Conservation (phyloP, 2,797 vertebrate species). For the Chaetodon trifasciatus region DNA sequence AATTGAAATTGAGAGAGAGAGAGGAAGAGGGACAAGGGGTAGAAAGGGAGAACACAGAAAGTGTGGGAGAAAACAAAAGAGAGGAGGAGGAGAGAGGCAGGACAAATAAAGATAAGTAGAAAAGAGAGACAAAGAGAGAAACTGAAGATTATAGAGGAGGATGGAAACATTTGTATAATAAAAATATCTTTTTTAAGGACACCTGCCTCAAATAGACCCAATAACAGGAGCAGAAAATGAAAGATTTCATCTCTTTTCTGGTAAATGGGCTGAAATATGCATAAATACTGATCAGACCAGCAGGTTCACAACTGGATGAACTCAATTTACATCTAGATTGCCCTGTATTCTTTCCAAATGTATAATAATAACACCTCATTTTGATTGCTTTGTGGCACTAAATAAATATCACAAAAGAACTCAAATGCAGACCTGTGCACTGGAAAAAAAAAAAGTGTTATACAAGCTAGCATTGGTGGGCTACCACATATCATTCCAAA, state of each 20-base stretch:
- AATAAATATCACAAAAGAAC: not conserved
- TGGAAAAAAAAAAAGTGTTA: not conserved
- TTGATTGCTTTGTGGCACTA: not conserved
- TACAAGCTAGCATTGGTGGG: constrained; percentile 20
- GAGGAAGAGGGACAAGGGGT: not conserved
- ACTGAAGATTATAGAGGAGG: not conserved
- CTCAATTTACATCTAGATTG: constrained; percentile 12
- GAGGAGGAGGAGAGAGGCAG: not conserved
- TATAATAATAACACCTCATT: not conserved
- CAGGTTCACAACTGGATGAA: not conserved
- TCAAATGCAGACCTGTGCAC: constrained; percentile 7
- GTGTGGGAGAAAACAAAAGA: not conserved
- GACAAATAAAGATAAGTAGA: no score
- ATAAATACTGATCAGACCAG: not conserved
- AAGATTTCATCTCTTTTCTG: not conserved
- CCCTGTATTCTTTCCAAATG: not conserved
- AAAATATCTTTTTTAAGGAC: no score
- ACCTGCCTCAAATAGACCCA: not conserved
- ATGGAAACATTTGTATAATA: not conserved
- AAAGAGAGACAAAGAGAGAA: not conserved
- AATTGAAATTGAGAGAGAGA: not conserved
- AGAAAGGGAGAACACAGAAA: not conserved
- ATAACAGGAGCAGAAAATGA: no score
- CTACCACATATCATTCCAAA: constrained; percentile 16
- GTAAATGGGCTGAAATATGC: not conserved